Base-by-base conservation (phyloP, 2,113 vertebrate species). In the Crocuta crocuta region DNA sequence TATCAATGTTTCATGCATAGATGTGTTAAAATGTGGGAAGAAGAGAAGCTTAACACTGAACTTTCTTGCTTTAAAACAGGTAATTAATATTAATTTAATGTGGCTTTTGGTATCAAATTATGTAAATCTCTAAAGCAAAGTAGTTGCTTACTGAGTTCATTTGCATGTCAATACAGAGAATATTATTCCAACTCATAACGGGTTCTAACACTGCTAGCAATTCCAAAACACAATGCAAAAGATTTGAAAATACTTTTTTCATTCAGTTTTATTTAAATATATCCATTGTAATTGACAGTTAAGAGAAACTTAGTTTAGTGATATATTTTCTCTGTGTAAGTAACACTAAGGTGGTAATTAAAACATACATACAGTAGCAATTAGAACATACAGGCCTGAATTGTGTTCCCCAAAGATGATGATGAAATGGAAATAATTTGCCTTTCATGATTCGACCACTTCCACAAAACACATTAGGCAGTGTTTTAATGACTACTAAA, bases 41-140 rank as follows among this genome's bases (percentile, higher is more conserved):
- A 94, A 97, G 73, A 28, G 2, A 0, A 4, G 10, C 31, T 98
- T 8, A 1, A 92, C 71, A 96, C 92, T 92, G 23, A 95, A 86
- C 74, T 86, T 91, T 92, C 88, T 91, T 94, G 58, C 58, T n/a
- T 95, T 96, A 94, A 96, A 97, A 90, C 0, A 86, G 80, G 6
- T 87, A 93, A 89, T 70, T 95, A 90, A 80, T 96, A 95, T 0
- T 96, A 96, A 76, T 97, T 98, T 91, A 84, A 45, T 81, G 82
- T 92, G 86, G 10, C 13, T 98, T 98, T 94, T 63, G 63, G 12
- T 98, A 74, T 97, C 87, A 78, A 13, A 79, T 82, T 82, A 89
- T 11, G 3, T 92, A 97, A 98, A 97, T 97, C 96, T 98, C 88
- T 97, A 98, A 97, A 97, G 19, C 83, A 97, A 97, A 98, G 86